phyloP scores from a whole-genome alignment of 2,113 vertebrate genomes.

The Solea senegalensis region DNA sequence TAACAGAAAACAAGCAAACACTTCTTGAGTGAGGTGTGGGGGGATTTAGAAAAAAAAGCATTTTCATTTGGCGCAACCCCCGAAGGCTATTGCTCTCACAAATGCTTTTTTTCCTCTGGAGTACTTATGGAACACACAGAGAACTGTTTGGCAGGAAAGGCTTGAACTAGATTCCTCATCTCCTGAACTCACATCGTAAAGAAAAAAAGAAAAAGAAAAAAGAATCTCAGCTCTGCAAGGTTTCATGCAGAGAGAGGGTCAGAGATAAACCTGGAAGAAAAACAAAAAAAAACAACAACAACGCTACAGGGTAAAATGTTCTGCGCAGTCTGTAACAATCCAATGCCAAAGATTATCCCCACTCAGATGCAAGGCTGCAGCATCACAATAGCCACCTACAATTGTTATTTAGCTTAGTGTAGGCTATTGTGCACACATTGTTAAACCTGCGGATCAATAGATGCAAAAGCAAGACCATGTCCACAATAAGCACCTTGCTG shows the following conservation, averaged over 20 bases:
- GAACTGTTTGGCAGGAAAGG: constrained; percentile 84
- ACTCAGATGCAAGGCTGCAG: constrained; percentile 12
- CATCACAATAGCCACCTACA: not conserved
- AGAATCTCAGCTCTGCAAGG: constrained; percentile 27
- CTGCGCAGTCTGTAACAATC: constrained; percentile 17
- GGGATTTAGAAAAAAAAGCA: constrained; percentile 83
- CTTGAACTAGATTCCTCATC: constrained; percentile 52
- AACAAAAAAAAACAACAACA: not conserved
- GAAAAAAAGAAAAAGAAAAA: not conserved
- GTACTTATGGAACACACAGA: constrained; percentile 86
- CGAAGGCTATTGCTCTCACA: constrained; percentile 83
- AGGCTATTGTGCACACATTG: constrained; percentile 9
- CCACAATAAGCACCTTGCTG: not conserved
- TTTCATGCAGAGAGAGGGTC: constrained; percentile 45
- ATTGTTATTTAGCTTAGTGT: not conserved
- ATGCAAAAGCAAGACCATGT: not conserved
- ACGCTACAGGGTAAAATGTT: constrained; percentile 7
- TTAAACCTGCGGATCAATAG: constrained; percentile 14
- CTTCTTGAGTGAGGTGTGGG: constrained; percentile 82
- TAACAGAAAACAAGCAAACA: constrained; percentile 83
- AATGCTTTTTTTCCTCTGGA: constrained; percentile 86
- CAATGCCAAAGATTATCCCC: constrained; percentile 36
- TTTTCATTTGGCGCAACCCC: constrained; percentile 84
- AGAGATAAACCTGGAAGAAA: constrained; percentile 26
- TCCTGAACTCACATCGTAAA: constrained; percentile 37